phyloP scores from a whole-genome alignment of 53 echinoderm and acorn worm genomes.

The Actinopyga echinites region DNA sequence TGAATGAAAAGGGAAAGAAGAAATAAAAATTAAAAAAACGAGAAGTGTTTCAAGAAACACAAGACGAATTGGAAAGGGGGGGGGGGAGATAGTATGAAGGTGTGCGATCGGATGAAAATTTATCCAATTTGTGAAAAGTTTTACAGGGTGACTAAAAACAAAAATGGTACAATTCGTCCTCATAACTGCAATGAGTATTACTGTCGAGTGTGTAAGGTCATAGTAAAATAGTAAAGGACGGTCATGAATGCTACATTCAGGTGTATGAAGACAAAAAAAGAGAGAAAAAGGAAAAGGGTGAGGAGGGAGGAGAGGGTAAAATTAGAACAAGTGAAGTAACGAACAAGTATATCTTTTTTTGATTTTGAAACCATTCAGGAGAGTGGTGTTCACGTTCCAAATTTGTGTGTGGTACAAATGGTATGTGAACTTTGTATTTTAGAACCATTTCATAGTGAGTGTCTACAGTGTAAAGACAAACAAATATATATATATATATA shows the following conservation, averaged over 20 bases:
- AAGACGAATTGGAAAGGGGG: neutral
- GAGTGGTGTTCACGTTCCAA: slow-evolving; percentile 34
- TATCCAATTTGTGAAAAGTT: too few species aligned
- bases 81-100: neutral
- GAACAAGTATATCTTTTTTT: neutral
- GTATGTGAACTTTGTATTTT: slow-evolving; percentile 6
- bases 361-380: slow-evolving; percentile 42
- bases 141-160: neutral
- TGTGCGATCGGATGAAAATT: neutral
- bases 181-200: neutral
- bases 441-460: neutral
- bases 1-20: neutral
- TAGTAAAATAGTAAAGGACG: neutral
- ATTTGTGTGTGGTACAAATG: slow-evolving; percentile 35
- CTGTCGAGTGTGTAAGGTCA: neutral
- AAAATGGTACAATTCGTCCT: neutral
- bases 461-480: slow-evolving; percentile 1
- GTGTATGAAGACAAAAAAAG: neutral
- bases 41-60: neutral
- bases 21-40: neutral
- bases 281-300: neutral
- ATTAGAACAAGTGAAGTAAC: too few species aligned
- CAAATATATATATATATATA: too few species aligned
- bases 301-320: neutral
- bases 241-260: neutral